Percentiles rank a stretch among this genome's conserved stretches.
phyloP scores from a whole-genome alignment of 2,888 invertebrate species.

The Rhingia rostrata region DNA sequence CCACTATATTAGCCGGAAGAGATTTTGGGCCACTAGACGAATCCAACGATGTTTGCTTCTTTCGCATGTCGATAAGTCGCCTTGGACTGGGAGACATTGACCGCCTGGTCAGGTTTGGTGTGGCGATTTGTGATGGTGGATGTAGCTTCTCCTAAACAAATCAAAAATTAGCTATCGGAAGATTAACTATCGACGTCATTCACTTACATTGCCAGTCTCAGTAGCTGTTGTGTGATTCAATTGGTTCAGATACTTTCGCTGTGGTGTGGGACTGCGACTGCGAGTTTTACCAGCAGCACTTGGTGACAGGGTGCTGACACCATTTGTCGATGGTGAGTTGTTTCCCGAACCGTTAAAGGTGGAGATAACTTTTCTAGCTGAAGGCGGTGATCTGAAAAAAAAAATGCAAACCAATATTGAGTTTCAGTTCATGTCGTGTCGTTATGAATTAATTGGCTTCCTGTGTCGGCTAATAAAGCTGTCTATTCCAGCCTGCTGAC shows the following conservation, averaged over 20 bases:
- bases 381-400: constrained; percentile 81
- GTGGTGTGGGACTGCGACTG: constrained; percentile 84
- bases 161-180: not conserved
- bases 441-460: constrained; percentile 40
- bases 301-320: constrained; percentile 76
- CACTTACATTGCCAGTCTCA: constrained; percentile 53
- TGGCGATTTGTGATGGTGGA: constrained; percentile 74
- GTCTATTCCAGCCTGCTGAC: constrained; percentile 34
- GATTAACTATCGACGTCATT: not conserved
- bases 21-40: constrained; percentile 79
- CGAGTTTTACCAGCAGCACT: constrained; percentile 80
- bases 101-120: constrained; percentile 80
- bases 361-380: constrained; percentile 79
- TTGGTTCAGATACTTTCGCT: constrained; percentile 83
- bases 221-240: constrained; percentile 74
- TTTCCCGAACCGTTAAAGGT: constrained; percentile 76
- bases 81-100: constrained; percentile 83
- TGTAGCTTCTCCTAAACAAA: constrained; percentile 58
- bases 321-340: constrained; percentile 72
- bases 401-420: constrained; percentile 22
- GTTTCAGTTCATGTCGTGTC: constrained; percentile 51
- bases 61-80: constrained; percentile 81
- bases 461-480: constrained; percentile 37
- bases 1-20: constrained; percentile 75
- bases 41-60: constrained; percentile 81